Percentiles rank a stretch among this genome's conserved stretches.
Conservation (phyloP, 2,113 vertebrate genomes). For the Cepphus grylle region DNA sequence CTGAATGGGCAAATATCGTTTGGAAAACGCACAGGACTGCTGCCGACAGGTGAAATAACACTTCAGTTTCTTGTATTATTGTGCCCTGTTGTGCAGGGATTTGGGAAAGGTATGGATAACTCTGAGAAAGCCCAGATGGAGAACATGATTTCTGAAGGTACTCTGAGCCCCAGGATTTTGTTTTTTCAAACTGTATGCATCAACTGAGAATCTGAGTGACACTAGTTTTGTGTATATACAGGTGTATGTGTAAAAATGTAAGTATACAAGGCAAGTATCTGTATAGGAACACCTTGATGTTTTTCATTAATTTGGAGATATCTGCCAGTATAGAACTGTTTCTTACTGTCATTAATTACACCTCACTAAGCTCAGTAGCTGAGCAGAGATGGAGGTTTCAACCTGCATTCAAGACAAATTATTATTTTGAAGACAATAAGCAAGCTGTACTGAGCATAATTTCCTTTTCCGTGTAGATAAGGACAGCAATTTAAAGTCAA, state of each 20-base stretch:
- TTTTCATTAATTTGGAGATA: background rate
- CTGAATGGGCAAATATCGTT: background rate
- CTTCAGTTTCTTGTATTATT: background rate
- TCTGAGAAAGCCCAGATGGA: background rate
- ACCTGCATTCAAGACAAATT: background rate
- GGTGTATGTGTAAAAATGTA: background rate
- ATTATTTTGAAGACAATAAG: background rate
- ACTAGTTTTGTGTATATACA: background rate
- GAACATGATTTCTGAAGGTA: background rate
- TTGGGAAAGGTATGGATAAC: background rate
- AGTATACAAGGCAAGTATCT: background rate
- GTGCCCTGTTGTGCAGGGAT: background rate
- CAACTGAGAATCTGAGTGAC: background rate
- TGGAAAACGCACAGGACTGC: background rate
- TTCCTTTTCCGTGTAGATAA: background rate
- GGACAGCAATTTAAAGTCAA: background rate
- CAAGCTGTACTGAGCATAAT: background rate
- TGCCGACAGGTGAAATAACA: background rate
- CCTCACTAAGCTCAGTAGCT: background rate
- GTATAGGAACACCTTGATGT: background rate
- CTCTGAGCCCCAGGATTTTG: background rate
- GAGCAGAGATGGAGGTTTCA: background rate
- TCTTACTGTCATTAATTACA: background rate
- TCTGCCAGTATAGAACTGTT: background rate
- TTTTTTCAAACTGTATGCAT: background rate